These are phyloP conservation scores for Heliocidaris erythrogramma DNA, from an alignment of 35 echinoderm and acorn worm genomes.

Conservation along the genomic window DNA sequence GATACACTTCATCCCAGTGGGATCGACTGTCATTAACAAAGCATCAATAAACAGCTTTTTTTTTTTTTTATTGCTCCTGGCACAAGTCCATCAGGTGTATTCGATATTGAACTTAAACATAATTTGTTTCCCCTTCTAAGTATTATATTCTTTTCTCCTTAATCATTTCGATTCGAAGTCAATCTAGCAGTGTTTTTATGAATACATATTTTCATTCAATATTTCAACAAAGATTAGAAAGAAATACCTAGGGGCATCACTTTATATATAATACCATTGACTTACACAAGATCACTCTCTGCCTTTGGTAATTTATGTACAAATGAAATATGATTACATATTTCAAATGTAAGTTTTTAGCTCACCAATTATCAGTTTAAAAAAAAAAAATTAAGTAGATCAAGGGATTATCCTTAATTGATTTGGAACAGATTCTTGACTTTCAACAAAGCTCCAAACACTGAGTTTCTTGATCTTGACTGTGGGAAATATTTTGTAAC, in stretches of 20 bases:
- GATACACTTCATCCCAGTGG: neutral
- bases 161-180: neutral
- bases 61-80: too few relatives aligned
- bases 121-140: neutral
- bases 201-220: neutral
- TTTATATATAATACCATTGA: neutral
- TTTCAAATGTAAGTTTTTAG: neutral
- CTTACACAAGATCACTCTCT: neutral
- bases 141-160: neutral
- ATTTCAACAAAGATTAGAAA: neutral
- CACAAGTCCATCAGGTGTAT: too few relatives aligned
- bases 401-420: neutral
- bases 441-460: neutral
- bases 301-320: neutral
- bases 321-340: neutral
- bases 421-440: neutral
- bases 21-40: neutral
- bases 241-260: neutral
- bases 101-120: neutral
- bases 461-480: neutral
- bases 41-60: too few relatives aligned
- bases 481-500: neutral
- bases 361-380: neutral
- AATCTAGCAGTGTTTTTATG: neutral
- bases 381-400: neutral